These are phyloP conservation scores for Phocoena phocoena DNA, from an alignment of 2,113 vertebrate species.

Conservation along the genomic window DNA sequence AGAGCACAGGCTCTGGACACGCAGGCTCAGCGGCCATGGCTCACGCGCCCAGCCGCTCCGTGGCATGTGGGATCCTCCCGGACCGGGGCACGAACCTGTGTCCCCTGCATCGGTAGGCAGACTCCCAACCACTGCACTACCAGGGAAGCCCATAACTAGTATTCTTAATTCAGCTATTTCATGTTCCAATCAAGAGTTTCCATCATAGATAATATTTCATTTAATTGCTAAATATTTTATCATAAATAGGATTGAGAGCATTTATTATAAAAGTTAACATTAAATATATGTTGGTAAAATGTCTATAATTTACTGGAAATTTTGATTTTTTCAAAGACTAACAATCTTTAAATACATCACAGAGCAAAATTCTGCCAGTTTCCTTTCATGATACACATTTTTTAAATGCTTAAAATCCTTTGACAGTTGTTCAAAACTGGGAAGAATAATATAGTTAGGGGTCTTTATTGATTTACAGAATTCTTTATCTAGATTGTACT, in stretches of 20 bases:
- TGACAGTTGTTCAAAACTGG: neutral
- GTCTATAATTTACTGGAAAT: neutral
- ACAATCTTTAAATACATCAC: neutral
- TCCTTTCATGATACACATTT: neutral
- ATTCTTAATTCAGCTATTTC: neutral
- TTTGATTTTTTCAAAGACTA: constrained; percentile 23
- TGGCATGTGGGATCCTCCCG: too few relatives aligned
- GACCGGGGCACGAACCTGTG: too few relatives aligned
- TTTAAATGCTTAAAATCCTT: constrained; percentile 25
- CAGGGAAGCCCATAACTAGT: neutral
- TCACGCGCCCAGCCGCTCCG: too few relatives aligned
- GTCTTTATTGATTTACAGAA: neutral
- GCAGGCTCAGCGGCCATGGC: too few relatives aligned
- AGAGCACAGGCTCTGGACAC: too few relatives aligned
- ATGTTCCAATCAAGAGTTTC: neutral
- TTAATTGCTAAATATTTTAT: constrained; percentile 36
- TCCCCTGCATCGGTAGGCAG: too few relatives aligned
- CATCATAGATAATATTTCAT: neutral
- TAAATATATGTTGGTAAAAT: neutral
- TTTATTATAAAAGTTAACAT: neutral
- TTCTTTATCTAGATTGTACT: neutral
- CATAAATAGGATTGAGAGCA: neutral
- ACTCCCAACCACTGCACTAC: too few relatives aligned
- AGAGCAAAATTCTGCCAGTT: neutral
- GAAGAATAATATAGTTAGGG: neutral